These are phyloP conservation scores for Eumeta japonica DNA, from an alignment of 1,140 invertebrate genomes.

Conservation along the genomic window DNA sequence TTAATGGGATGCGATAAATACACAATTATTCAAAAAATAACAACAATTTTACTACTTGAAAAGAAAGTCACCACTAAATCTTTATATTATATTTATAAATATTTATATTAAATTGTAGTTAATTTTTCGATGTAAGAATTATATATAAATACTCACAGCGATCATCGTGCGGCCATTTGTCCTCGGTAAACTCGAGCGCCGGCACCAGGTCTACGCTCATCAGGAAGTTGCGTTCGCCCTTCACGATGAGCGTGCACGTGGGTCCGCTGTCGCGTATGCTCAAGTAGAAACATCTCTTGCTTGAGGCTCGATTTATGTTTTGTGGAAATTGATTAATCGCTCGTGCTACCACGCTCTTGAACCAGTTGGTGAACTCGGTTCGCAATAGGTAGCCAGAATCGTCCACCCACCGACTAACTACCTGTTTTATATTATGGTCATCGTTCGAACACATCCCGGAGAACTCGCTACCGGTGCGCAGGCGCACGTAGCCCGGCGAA, in stretches of 20 bases:
- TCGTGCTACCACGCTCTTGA: slow-evolving; percentile 34
- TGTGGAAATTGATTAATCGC: slow-evolving; percentile 17
- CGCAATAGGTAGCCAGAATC: slow-evolving; percentile 29
- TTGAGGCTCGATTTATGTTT: slow-evolving; percentile 10
- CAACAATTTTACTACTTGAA: too few relatives aligned
- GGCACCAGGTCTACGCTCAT: slow-evolving; percentile 51
- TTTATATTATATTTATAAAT: too few relatives aligned
- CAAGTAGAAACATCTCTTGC: slow-evolving; percentile 20
- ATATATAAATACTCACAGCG: too few relatives aligned
- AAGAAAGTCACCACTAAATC: too few relatives aligned
- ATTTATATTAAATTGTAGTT: too few relatives aligned
- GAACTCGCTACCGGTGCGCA: slow-evolving; percentile 29
- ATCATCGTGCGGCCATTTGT: slow-evolving; percentile 27
- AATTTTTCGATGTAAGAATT: too few relatives aligned
- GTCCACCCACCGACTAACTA: slow-evolving; percentile 28
- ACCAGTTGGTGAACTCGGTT: slow-evolving; percentile 40
- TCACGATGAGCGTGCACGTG: slow-evolving; percentile 43
- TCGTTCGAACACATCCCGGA: slow-evolving; percentile 21
- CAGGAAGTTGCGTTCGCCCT: slow-evolving; percentile 15
- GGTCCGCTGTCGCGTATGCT: slow-evolving; percentile 38
- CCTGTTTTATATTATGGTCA: slow-evolving; percentile 24
- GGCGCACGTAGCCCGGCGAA: slow-evolving; percentile 24
- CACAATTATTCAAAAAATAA: too few relatives aligned
- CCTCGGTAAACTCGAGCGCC: slow-evolving; percentile 36
- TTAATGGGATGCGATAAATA: too few relatives aligned